Evolutionary conservation across 2,888 invertebrate genomes (phyloP).

Genomic region (Apamea crenata): DNA sequence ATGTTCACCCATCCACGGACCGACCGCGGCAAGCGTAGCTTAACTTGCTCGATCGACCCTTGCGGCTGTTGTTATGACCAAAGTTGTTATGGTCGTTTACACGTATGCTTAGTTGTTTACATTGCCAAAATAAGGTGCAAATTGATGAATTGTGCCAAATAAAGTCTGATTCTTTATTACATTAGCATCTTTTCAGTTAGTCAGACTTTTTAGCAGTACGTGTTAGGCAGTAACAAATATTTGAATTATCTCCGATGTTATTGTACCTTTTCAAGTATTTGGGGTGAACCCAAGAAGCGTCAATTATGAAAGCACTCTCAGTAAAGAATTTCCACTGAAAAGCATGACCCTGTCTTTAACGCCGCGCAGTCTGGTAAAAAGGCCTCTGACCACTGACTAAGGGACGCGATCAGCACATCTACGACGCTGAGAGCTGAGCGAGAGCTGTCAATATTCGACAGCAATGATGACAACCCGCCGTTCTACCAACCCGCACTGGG

Average conservation of each 20-base stretch:
- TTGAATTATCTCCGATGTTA: not conserved
- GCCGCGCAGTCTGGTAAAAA: not conserved
- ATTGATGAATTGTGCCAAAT: constrained; percentile 30
- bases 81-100: not conserved
- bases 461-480: too few relatives aligned
- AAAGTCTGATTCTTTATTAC: constrained; percentile 2
- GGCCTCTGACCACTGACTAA: not conserved
- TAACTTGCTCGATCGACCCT: not conserved
- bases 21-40: not conserved
- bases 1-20: not conserved
- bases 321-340: not conserved
- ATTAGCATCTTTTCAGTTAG: constrained; percentile 30
- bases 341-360: not conserved
- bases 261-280: not conserved
- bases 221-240: constrained; percentile 11
- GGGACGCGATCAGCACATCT: too few relatives aligned
- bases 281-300: not conserved
- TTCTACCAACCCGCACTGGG: too few relatives aligned
- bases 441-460: too few relatives aligned
- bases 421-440: not conserved
- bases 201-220: constrained; percentile 33
- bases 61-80: not conserved
- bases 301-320: not conserved
- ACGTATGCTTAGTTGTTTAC: not conserved
- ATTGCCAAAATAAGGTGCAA: constrained; percentile 8